Percentiles rank a stretch among this genome's conserved stretches.
These are phyloP conservation scores for Pelodytes ibericus DNA, from an alignment of 2,797 vertebrate species.

Conservation along the genomic window DNA sequence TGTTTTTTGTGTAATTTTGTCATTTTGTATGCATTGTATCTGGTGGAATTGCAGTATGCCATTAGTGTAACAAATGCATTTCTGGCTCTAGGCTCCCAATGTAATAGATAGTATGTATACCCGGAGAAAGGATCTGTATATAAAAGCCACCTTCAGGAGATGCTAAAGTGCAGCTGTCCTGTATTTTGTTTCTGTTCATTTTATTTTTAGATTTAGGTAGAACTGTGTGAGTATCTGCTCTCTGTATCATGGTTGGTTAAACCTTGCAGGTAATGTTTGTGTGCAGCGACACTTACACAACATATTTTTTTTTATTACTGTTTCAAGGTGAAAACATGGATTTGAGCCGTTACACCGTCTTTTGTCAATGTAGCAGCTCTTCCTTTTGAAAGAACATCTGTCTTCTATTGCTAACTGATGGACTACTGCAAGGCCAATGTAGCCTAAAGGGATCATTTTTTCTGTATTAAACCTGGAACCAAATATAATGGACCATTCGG, in stretches of 20 bases:
- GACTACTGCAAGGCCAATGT: too few relatives aligned
- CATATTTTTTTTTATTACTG: too few relatives aligned
- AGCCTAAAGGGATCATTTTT: too few relatives aligned
- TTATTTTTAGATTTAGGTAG: slow-evolving; percentile 7
- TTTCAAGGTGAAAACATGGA: too few relatives aligned
- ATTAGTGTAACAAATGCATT: slow-evolving; percentile 19
- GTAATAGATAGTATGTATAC: slow-evolving; percentile 14
- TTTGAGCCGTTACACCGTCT: too few relatives aligned
- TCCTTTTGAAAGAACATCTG: too few relatives aligned
- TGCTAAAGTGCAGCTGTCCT: slow-evolving; percentile 4
- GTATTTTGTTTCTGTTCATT: background rate
- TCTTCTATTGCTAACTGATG: too few relatives aligned
- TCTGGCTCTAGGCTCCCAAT: background rate
- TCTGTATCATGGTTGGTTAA: slow-evolving; percentile 11
- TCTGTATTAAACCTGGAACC: too few relatives aligned
- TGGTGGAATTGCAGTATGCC: slow-evolving; percentile 11
- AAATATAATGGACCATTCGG: too few relatives aligned
- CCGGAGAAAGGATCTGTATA: slow-evolving; percentile 4
- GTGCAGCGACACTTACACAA: background rate
- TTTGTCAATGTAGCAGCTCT: too few relatives aligned
- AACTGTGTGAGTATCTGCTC: slow-evolving; percentile 7
- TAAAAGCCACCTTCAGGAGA: slow-evolving; percentile 17
- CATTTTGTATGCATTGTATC: background rate
- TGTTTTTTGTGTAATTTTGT: slow-evolving; percentile 7
- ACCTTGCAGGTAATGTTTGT: background rate